Percentiles rank a stretch among this genome's conserved stretches.
Evolutionary conservation across 2,888 invertebrate genomes (phyloP).

Genomic region (Erebia palarica): DNA sequence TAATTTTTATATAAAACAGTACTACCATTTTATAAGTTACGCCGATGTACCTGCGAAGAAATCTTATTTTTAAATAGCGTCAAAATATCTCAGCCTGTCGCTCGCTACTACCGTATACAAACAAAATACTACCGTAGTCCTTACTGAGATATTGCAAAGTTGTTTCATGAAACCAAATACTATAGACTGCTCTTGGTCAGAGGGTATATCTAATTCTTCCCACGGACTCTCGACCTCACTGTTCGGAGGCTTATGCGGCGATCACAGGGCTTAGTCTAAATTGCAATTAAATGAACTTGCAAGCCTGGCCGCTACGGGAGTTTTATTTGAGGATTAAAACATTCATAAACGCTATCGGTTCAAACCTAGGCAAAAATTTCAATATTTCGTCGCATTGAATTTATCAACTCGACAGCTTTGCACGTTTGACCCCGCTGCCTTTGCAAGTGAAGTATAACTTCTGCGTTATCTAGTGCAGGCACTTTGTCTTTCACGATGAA

Average conservation of each 20-base stretch:
- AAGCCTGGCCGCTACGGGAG: conserved; percentile 26
- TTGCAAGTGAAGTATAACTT: conserved; percentile 18
- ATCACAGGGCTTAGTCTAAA: conserved; percentile 70
- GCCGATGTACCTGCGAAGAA: too few relatives aligned
- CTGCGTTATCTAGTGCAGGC: conserved; percentile 19
- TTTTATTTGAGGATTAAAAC: conserved; percentile 34
- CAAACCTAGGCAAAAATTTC: conserved; percentile 11
- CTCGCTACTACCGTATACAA: too few relatives aligned
- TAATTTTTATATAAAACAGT: background rate
- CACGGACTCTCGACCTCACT: conserved; percentile 60
- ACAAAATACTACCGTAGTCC: conserved; percentile 10
- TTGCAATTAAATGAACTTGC: conserved; percentile 68
- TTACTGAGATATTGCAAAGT: conserved; percentile 51
- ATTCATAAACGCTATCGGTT: conserved; percentile 19
- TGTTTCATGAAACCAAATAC: conserved; percentile 57
- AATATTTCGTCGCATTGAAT: conserved; percentile 23
- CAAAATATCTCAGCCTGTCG: too few relatives aligned
- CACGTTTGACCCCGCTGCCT: conserved; percentile 13
- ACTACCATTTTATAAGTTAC: too few relatives aligned
- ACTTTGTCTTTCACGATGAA: conserved; percentile 22
- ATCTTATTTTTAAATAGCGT: too few relatives aligned
- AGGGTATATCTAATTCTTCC: conserved; percentile 55
- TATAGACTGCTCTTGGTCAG: conserved; percentile 53
- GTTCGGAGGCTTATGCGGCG: conserved; percentile 66
- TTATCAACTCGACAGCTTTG: conserved; percentile 17